Base-by-base conservation (phyloP, 2,797 vertebrate species). In the Zalophus californianus region DNA sequence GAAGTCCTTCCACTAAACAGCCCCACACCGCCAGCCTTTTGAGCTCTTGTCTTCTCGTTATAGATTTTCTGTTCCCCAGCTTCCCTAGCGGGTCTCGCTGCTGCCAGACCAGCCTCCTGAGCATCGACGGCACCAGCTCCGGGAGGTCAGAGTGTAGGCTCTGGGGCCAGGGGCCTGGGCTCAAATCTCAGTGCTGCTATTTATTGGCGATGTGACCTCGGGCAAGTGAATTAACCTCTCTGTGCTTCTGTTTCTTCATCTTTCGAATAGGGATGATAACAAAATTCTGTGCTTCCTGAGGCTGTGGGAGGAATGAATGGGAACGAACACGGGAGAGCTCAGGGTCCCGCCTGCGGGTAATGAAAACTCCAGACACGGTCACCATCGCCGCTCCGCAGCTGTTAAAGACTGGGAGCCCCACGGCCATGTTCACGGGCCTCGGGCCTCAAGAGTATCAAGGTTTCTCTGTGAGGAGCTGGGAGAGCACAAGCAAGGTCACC, bases 321-420 rank as follows among this genome's bases (percentile, higher is more conserved):
- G 75, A 32, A 52, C 0, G 9, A 32, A 50, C 44, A 9, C 41
- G 4, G 1, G 48, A 52, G 29, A 32, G 29, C 1, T 11, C 9
- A 32, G 73, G 3, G 48, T 12, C 15, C 75, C 1, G 1, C 75
- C 75, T 20, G 9, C 0, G 10, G 48, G 44, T n/a, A 32, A 32
- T 0, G 27, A 11, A 50, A 50, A 20, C 29, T 52, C 75, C 44
- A 52, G 73, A 32, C 8, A 9, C 4, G 0, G 7, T 50, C 44
- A 77, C 27, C 16, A 1, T 32, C 48, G 21, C 15, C 9, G 0
- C 75, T 12, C 9, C 0, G 5, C 75, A 5, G 27, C 16, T 20
- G 48, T 6, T 78, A 29, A 3, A 21, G 75, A 32, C 75, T 2
- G 48, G 75, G 48, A 44, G 11, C 16, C 48, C 73, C 73, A 6